These are phyloP conservation scores for Propithecus deckenii DNA, from an alignment of 2,797 vertebrate species.

Conservation along the genomic window DNA sequence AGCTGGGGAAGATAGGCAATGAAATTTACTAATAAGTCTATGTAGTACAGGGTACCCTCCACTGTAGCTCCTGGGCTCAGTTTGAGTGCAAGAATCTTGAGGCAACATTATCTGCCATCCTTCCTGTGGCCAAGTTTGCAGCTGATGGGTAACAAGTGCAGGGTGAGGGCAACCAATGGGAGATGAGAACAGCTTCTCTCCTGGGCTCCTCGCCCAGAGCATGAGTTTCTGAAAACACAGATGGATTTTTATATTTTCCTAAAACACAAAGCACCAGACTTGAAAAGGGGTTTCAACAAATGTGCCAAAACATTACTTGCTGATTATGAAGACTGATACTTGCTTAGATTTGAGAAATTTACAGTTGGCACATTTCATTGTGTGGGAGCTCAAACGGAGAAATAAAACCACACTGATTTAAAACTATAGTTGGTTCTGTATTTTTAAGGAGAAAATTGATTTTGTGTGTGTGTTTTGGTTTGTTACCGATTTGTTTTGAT, in stretches of 20 bases:
- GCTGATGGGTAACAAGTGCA: not conserved
- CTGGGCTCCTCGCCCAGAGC: not conserved
- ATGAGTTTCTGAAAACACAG: not conserved
- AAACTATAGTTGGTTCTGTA: not conserved
- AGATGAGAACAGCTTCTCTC: not conserved
- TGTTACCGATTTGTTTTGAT: not conserved
- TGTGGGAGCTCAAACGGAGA: not conserved
- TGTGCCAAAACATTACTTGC: not conserved
- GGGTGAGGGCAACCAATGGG: not conserved
- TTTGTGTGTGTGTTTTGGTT: not conserved
- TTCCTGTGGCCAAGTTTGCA: not conserved
- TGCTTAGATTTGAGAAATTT: slow-evolving; percentile 1
- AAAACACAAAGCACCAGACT: not conserved
- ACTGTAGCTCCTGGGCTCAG: not conserved
- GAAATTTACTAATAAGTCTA: not conserved
- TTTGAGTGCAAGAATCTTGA: not conserved
- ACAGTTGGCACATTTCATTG: not conserved
- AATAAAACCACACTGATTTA: not conserved
- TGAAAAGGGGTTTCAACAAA: not conserved
- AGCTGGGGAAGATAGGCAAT: not conserved
- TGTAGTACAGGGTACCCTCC: no score
- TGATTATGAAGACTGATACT: not conserved
- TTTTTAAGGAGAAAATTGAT: not conserved
- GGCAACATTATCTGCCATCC: not conserved
- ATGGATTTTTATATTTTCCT: not conserved